Base-by-base conservation (phyloP, 2,113 vertebrate species). In the Lophotis ruficrista region DNA sequence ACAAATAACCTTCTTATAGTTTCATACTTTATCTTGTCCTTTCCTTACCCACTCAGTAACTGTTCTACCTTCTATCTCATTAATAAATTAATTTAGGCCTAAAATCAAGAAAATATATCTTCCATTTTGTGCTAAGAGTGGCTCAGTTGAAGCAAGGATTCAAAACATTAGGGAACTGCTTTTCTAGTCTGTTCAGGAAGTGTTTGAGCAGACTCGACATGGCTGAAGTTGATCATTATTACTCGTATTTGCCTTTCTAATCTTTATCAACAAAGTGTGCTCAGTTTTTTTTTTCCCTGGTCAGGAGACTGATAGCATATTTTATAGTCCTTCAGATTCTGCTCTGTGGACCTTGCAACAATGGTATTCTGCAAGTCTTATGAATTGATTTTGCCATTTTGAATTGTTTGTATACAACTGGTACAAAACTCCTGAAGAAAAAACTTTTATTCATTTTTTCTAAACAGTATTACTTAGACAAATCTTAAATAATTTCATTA, bases 191-290 rank as follows among this genome's bases (percentile, higher is more conserved):
- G 50, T 83, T 58, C 75, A 90, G 87, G 75, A 96, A 91, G 80
- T 33, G 51, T 83, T 72, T 54, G 54, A 90, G 22, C 25, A 83
- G 87, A 90, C 23, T 88, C 1, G 0, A 83, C 47, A 61, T 56
- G 66, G 51, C 64, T 83, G 76, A 77, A 76, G 60, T 56, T 90
- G 85, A 76, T 93, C 38, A 76, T 95, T 94, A 89, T 65, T 94
- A 57, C 54, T 41, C 77, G 6, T 93, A 92, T 92, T 96, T 96
- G 47, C 41, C 71, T 91, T 87, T 93, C 82, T 91, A 94, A 93
- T 91, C 84, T 84, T 84, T 89, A 82, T 69, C 84, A 93, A 83
- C 73, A 89, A 69, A 89, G 37, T 38, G 19, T 2, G 12, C 6
- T 90, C 19, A 2, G 4, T 12, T 14, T 38, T 81, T 47, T 43